phyloP scores from a whole-genome alignment of 2,113 vertebrate genomes.

The Hippopotamus amphibius region DNA sequence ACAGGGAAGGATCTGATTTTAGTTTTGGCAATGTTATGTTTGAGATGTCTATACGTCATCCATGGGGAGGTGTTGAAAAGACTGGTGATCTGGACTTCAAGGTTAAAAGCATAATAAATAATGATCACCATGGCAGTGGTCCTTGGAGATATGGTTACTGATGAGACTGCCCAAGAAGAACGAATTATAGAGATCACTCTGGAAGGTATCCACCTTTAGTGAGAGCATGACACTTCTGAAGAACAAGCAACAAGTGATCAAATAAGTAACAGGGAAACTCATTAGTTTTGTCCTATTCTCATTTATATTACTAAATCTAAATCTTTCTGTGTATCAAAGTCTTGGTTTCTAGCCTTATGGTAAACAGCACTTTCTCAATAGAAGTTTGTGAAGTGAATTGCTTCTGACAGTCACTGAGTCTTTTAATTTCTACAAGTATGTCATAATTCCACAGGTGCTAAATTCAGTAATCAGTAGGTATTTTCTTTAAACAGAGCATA shows the following conservation, averaged over 20 bases:
- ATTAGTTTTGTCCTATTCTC: background rate
- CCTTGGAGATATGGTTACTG: background rate
- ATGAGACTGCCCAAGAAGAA: background rate
- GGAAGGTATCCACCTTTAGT: background rate
- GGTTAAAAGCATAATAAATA: background rate
- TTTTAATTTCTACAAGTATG: background rate
- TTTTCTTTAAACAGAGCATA: slow-evolving; percentile 40
- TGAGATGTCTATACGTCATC: background rate
- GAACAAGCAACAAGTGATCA: background rate
- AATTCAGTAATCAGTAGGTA: background rate
- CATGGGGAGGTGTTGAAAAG: background rate
- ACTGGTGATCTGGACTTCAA: background rate
- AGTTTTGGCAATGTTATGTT: background rate
- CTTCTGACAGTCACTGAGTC: background rate
- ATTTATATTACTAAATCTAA: background rate
- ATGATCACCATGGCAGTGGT: background rate
- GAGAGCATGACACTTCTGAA: background rate
- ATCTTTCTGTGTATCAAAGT: background rate
- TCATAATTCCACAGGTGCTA: background rate
- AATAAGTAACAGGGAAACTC: background rate
- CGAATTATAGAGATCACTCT: background rate
- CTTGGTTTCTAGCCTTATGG: background rate
- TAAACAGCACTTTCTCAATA: background rate
- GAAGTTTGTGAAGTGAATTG: background rate
- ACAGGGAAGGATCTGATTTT: background rate